Percentiles rank a stretch among this genome's conserved stretches.
Evolutionary conservation across 2,113 vertebrate genomes (phyloP).

Genomic region (Chamaea fasciata): DNA sequence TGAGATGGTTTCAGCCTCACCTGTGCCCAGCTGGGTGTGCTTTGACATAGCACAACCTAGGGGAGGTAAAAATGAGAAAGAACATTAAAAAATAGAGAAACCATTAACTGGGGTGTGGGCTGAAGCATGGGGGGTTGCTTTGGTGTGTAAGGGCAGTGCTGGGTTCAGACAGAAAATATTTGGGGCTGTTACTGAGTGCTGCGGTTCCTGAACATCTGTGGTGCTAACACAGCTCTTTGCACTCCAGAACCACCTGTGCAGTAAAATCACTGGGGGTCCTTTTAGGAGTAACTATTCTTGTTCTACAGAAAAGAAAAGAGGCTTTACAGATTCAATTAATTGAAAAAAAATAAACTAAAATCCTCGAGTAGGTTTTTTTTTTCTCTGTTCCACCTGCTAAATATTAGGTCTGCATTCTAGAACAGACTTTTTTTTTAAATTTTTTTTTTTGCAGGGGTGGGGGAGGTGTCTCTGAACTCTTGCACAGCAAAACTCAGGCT

Average conservation of each 20-base stretch:
- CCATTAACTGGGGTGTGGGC: neutral
- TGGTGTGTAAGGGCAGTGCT: neutral
- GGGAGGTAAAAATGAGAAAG: neutral
- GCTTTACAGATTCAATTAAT: neutral
- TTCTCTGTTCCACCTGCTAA: fast-evolving
- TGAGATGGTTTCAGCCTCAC: neutral
- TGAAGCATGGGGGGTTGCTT: neutral
- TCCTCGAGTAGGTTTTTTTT: fast-evolving
- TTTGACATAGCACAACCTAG: neutral
- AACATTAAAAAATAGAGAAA: neutral
- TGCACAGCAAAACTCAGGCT: neutral
- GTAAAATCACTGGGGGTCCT: neutral
- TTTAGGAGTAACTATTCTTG: neutral
- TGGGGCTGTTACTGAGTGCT: neutral
- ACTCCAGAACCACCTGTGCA: neutral
- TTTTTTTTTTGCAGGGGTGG: too few relatives aligned
- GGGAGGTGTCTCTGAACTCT: neutral
- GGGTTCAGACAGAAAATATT: neutral
- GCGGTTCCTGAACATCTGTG: neutral
- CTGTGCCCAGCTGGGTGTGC: fast-evolving
- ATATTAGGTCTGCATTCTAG: neutral
- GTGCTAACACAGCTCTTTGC: neutral
- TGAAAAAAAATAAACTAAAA: neutral
- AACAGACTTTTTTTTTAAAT: neutral
- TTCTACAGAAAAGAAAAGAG: neutral